Percentiles rank a stretch among this genome's conserved stretches.
Evolutionary conservation across 1,140 invertebrate species (phyloP).

Genomic region (Drosophila setifemur): DNA sequence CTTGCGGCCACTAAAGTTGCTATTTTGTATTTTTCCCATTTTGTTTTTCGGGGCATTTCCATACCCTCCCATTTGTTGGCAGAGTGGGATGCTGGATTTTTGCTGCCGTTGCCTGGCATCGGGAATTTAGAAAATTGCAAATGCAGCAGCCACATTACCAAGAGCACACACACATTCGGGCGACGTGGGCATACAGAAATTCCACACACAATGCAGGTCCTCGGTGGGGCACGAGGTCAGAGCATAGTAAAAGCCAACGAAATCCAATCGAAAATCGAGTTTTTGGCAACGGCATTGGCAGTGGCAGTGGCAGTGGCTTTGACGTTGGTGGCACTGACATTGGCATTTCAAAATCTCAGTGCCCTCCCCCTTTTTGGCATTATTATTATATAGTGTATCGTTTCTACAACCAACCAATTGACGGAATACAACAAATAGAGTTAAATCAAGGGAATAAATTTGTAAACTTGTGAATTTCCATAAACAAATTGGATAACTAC

Average conservation of each 20-base stretch:
- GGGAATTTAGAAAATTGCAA: slow-evolving; percentile 67
- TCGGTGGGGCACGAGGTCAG: slow-evolving; percentile 25
- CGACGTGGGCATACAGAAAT: background rate
- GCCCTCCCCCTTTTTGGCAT: too few species aligned
- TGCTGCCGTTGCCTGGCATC: slow-evolving; percentile 27
- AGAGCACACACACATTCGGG: slow-evolving; percentile 24
- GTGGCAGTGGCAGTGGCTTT: slow-evolving; percentile 15
- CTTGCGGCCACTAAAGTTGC: slow-evolving; percentile 11
- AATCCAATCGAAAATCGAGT: slow-evolving; percentile 69
- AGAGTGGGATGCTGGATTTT: slow-evolving; percentile 24
- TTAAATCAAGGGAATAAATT: too few species aligned
- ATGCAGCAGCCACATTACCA: slow-evolving; percentile 57
- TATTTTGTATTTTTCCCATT: slow-evolving; percentile 2
- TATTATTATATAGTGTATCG: too few species aligned
- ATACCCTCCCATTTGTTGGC: slow-evolving; percentile 21
- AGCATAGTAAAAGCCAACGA: slow-evolving; percentile 34
- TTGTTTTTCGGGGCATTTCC: slow-evolving; percentile 10
- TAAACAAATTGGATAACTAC: too few species aligned
- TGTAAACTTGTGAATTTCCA: too few species aligned
- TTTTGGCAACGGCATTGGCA: slow-evolving; percentile 57
- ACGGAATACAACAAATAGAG: too few species aligned
- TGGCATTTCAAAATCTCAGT: slow-evolving; percentile 32
- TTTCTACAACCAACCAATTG: too few species aligned
- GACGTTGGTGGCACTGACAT: slow-evolving; percentile 42
- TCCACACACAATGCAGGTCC: slow-evolving; percentile 21